Conservation (phyloP, 1,140 invertebrate species). For the Drosophila oshimai region DNA sequence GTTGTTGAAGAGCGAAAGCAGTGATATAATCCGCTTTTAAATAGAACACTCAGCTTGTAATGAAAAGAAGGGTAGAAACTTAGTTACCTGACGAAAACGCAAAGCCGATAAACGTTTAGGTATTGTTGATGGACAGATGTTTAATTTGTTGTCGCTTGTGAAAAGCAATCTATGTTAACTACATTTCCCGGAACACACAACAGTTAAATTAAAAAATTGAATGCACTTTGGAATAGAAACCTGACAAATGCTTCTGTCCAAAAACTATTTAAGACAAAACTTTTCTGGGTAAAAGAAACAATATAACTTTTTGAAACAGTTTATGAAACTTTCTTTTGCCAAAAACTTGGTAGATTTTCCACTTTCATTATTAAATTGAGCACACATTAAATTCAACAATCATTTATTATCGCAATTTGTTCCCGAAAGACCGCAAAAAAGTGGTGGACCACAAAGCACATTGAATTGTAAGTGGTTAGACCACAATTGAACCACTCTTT, state of each 20-base stretch:
- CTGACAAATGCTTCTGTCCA: too few species aligned
- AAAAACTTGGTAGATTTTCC: constrained; percentile 2
- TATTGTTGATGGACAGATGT: background rate
- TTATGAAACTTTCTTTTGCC: constrained; percentile 1
- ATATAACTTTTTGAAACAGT: background rate
- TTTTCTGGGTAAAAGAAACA: background rate
- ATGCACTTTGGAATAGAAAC: background rate
- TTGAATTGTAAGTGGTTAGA: constrained; percentile 1
- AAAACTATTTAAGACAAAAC: too few species aligned
- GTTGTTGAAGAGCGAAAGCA: background rate
- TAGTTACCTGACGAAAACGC: background rate
- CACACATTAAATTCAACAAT: constrained; percentile 12
- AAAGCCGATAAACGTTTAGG: background rate
- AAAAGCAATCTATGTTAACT: background rate
- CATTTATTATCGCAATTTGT: constrained; percentile 15
- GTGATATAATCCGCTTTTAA: constrained; percentile 20
- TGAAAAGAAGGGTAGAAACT: background rate
- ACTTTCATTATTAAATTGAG: constrained; percentile 25
- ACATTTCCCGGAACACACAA: background rate
- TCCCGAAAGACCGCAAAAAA: constrained; percentile 3
- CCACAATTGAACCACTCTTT: background rate
- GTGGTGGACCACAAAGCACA: background rate
- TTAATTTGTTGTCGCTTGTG: background rate
- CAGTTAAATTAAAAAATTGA: background rate
- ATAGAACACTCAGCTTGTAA: background rate